Base-by-base conservation (phyloP, 2,888 invertebrate genomes). In the Dicranocentrus wangi region DNA sequence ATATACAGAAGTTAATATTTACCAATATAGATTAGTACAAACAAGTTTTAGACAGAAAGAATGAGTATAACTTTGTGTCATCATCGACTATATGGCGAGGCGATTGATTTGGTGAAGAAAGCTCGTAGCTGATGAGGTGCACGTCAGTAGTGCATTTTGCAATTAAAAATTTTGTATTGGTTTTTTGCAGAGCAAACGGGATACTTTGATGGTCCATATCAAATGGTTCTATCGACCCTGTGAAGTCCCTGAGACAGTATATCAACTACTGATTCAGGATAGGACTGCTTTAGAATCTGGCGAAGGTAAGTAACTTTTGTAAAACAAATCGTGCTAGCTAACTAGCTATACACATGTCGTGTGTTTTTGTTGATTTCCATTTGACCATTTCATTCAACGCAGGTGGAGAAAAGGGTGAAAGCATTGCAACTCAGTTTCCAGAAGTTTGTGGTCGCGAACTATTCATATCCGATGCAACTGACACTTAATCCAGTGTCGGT, bases 141-240 rank as follows among this genome's bases (percentile, higher is more conserved):
- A 3, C 3, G 32, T 32, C 10, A 32, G 5, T 32, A 32, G 32
- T 32, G 32, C 5, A 32, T 7, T 3, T n/a, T n/a, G n/a, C n/a
- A n/a, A n/a, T n/a, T 15, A 28, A 5, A 13, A 47, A 27, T 58
- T 39, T 15, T 32, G 32, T 60, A 25, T 23, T 76, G n/a, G n/a
- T 83, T 75, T 84, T 83, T 82, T 80, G 55, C 39, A 90, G 90
- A 90, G 90, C 82, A 91, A 90, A 87, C 88, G 90, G 60, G 91
- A 91, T 84, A 89, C 89, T 53, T 87, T 91, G 82, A 89, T 90
- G 87, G 90, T 90, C 76, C 88, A 89, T 82, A 89, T 91, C 77
- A 90, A 90, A 87, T 90, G 91, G 89, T 91, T 90, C 87, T 91
- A 90, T 87, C 88, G 91, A 17, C 89, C 90, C 32, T 90, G 89